A percentile compares a stretch with the other conserved stretches of the same genome.
These are phyloP conservation scores for Seladonia tumulorum DNA, from an alignment of 2,888 invertebrate species.

Conservation along the genomic window DNA sequence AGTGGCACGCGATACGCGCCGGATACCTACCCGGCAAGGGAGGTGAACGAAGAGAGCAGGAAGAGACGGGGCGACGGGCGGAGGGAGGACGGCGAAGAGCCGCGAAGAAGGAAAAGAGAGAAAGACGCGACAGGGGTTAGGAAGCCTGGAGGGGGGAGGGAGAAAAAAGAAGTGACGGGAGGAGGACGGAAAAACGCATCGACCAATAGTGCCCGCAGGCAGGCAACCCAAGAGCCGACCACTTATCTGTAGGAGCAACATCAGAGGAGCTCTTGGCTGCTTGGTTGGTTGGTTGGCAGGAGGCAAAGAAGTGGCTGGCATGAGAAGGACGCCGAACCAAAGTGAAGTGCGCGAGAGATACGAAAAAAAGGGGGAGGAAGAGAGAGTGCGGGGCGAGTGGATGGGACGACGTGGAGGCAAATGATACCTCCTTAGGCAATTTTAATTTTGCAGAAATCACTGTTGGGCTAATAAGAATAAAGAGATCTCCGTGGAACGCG, in stretches of 20 bases:
- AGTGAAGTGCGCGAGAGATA: constrained; percentile 77
- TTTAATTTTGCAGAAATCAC: constrained; percentile 84
- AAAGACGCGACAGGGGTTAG: constrained; percentile 36
- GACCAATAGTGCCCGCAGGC: constrained; percentile 81
- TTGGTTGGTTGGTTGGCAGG: constrained; percentile 78
- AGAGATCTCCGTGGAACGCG: constrained; percentile 77
- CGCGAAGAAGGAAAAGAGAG: constrained; percentile 24
- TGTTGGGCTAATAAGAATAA: constrained; percentile 83
- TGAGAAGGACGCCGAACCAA: constrained; percentile 80
- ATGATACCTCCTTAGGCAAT: constrained; percentile 84
- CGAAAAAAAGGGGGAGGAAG: constrained; percentile 67
- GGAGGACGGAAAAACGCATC: constrained; percentile 78
- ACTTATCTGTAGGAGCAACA: constrained; percentile 83
- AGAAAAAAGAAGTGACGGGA: constrained; percentile 69
- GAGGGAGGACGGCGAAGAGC: constrained; percentile 17
- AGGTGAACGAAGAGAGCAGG: constrained; percentile 37
- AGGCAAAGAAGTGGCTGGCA: constrained; percentile 81
- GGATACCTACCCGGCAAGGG: constrained; percentile 32
- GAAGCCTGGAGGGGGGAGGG: constrained; percentile 57
- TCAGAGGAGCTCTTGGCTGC: constrained; percentile 81
- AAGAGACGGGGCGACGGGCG: constrained; percentile 24
- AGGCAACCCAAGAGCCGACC: constrained; percentile 81
- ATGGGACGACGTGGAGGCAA: constrained; percentile 76
- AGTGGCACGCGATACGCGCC: constrained; percentile 52
- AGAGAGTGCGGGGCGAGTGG: constrained; percentile 63